Evolutionary conservation across 2,797 vertebrate genomes (phyloP), one percentile per base, ranked within the genome.

Genomic region (Myripristis jacobus): DNA sequence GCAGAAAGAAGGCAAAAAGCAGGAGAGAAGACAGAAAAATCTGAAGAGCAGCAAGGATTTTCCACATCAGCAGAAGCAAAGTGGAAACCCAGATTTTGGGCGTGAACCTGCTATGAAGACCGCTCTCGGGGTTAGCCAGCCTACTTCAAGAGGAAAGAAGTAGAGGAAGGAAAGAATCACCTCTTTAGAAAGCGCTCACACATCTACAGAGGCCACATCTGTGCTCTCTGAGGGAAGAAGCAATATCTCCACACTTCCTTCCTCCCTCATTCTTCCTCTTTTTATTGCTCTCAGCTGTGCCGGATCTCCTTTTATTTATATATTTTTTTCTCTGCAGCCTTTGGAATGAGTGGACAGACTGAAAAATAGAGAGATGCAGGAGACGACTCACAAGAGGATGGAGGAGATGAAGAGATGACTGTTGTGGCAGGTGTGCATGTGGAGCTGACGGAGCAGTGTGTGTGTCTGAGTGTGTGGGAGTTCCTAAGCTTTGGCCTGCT

Each of bases 1-100:
- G 59, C 69, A 79, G 79, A 44, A 58, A 66, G 63, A 55, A 66
- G 78, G 79, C 72, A 70, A 44, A 76, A 73, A 77, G 68, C 77
- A 70, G 62, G 70, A 18, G 59, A 70, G 62, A 70, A 54, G 1
- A 68, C 60, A 12, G 43, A 62, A 50, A 54, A 25, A 61, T 43
- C 47, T 24, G 55, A 48, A 52, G 62, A 34, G 53, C 53, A 10
- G 53, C 18, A 16, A 46, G 8, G 43, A n/a, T 34, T 10, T 34
- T 31, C 51, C 51, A 27, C 22, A 27, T n/a, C 24, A 27, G 18
- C 24, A 53, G 13, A 9, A 53, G 7, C 18, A 5, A 27, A 13
- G 50, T 6, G 10, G 51, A 21, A 18, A 7, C 6, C 25, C 51
- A 18, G 6, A 46, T 60, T 27, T 47, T 3, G 24, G 44, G 27